These are phyloP conservation scores for Eupithecia subumbrata DNA, from an alignment of 2,888 invertebrate species.

Conservation along the genomic window DNA sequence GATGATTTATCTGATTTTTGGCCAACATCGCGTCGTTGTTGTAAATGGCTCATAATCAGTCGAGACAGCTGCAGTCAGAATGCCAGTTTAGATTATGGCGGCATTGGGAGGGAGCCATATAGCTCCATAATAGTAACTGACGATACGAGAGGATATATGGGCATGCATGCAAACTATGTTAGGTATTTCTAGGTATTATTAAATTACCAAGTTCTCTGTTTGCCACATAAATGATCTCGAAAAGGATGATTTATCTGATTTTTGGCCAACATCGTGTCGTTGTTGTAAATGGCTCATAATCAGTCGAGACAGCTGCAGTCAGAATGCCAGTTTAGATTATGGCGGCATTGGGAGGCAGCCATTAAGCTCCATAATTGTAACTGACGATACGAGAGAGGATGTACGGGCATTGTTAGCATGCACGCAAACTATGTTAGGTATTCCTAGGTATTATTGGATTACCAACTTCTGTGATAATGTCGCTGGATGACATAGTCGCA, in stretches of 20 bases:
- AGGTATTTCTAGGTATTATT: neutral
- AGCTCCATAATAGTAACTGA: slow-evolving; percentile 1
- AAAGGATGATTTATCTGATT: too few species aligned
- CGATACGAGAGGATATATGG: neutral
- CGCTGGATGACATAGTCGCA: too few species aligned
- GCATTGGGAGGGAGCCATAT: neutral
- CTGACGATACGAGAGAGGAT: too few species aligned
- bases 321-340: slow-evolving; percentile 6
- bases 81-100: slow-evolving; percentile 1
- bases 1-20: neutral
- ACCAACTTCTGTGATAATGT: too few species aligned
- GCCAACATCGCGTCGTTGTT: neutral
- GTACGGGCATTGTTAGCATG: too few species aligned
- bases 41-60: neutral
- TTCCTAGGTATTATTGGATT: neutral
- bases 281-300: neutral
- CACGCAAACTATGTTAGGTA: neutral
- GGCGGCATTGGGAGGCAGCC: neutral
- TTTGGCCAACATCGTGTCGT: neutral
- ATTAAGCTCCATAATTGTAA: neutral
- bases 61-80: slow-evolving; percentile 3
- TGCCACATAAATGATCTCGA: too few species aligned
- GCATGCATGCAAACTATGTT: neutral
- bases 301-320: neutral
- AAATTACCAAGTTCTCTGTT: neutral